Percentiles rank a stretch among this genome's conserved stretches.
These are phyloP conservation scores for Syngnathus rostellatus DNA, from an alignment of 2,797 vertebrate species.

Conservation along the genomic window DNA sequence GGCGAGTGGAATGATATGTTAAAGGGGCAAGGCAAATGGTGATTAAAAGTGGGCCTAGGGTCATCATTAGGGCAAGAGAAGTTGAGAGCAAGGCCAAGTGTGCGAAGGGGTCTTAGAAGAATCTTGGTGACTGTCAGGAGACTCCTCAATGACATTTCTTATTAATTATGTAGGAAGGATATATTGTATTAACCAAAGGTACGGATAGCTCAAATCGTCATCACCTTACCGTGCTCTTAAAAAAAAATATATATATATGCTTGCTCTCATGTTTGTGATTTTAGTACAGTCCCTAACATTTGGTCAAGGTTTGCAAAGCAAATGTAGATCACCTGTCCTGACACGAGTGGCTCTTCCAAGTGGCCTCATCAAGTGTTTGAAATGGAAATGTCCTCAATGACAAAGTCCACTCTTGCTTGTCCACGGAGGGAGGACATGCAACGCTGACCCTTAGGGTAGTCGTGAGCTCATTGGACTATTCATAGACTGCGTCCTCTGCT, in stretches of 20 bases:
- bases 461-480: constrained; percentile 60
- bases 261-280: no score
- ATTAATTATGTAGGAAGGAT: not conserved
- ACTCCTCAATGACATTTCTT: constrained; percentile 35
- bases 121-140: constrained; percentile 54
- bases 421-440: constrained; percentile 55
- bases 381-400: constrained; percentile 61
- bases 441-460: constrained; percentile 46
- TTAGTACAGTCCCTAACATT: no score
- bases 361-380: constrained; percentile 53
- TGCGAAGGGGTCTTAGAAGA: constrained; percentile 42
- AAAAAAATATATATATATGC: no score
- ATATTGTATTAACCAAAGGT: not conserved
- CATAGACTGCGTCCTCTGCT: constrained; percentile 57
- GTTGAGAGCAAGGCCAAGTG: constrained; percentile 37
- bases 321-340: constrained; percentile 20
- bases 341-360: constrained; percentile 37
- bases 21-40: constrained; percentile 67
- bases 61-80: constrained; percentile 67
- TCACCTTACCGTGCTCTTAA: no score
- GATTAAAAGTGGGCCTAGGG: constrained; percentile 67
- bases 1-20: constrained; percentile 64
- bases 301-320: no score
- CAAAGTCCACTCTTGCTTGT: constrained; percentile 42
- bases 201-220: no score